Percentiles rank a stretch among this genome's conserved stretches.
Evolutionary conservation across 2,113 vertebrate species (phyloP).

Genomic region (Willisornis vidua): DNA sequence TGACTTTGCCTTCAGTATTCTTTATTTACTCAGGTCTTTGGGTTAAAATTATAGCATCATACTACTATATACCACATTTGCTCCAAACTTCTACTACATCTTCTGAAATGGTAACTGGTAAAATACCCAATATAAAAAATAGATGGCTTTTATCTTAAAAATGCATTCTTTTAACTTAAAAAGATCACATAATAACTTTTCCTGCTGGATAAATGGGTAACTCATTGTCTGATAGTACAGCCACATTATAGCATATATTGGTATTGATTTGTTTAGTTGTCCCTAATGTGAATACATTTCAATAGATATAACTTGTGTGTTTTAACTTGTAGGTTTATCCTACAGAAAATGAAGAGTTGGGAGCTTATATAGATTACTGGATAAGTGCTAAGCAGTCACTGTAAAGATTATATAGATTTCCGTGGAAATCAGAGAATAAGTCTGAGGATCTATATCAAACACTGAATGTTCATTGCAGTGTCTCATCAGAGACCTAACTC

Average conservation of each 20-base stretch:
- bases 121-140: not conserved
- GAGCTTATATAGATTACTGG: not conserved
- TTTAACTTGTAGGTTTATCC: not conserved
- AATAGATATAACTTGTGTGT: not conserved
- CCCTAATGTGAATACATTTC: not conserved
- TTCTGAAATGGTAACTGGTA: not conserved
- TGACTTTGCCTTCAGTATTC: not conserved
- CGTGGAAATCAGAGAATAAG: not conserved
- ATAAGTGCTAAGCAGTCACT: not conserved
- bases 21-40: not conserved
- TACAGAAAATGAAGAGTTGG: not conserved
- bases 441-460: not conserved
- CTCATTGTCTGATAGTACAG: not conserved
- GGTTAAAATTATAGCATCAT: not conserved
- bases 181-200: not conserved
- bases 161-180: not conserved
- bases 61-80: not conserved
- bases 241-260: not conserved
- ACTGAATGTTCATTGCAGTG: not conserved
- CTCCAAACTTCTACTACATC: not conserved
- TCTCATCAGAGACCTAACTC: not conserved
- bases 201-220: not conserved
- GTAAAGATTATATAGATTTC: not conserved
- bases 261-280: not conserved
- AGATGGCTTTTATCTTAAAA: not conserved